A percentile compares a stretch with the other conserved stretches of the same genome.
Conservation (phyloP, 2,888 invertebrate genomes). For the Sclerodermus sp. region DNA sequence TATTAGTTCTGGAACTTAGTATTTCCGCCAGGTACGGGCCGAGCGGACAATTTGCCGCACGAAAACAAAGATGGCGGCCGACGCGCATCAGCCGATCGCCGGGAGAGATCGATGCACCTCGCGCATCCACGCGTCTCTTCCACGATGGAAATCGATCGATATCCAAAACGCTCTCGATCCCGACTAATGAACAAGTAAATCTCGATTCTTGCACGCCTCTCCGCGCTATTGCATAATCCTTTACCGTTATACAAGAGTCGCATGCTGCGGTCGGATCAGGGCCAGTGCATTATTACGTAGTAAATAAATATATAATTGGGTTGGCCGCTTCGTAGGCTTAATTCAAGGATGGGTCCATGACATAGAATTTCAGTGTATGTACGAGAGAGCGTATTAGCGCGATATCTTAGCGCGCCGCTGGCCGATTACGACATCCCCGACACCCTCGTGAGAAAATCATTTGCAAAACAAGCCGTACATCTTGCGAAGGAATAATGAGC, state of each 20-base stretch:
- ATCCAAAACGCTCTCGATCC: no score
- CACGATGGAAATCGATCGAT: no score
- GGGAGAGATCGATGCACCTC: no score
- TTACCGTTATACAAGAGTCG: conserved; percentile 43
- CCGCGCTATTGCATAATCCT: conserved; percentile 33
- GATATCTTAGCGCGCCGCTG: not conserved
- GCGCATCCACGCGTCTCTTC: no score
- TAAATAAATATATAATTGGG: conserved; percentile 49
- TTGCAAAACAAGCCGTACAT: not conserved
- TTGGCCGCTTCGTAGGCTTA: conserved; percentile 39
- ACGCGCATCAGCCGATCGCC: no score
- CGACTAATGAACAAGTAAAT: conserved; percentile 11
- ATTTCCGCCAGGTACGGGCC: no score
- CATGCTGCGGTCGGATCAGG: conserved; percentile 45
- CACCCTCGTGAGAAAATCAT: conserved; percentile 4
- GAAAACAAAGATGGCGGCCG: no score
- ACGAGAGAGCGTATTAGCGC: not conserved
- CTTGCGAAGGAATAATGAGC: no score
- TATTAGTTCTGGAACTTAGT: not conserved
- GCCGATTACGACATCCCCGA: not conserved
- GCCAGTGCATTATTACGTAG: conserved; percentile 47
- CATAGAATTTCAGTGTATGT: conserved; percentile 40
- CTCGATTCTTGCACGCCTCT: conserved; percentile 22
- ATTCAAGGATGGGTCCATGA: conserved; percentile 48
- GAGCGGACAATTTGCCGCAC: no score